These are phyloP conservation scores for Zootermopsis nevadensis DNA, from an alignment of 2,888 invertebrate genomes.

Conservation along the genomic window DNA sequence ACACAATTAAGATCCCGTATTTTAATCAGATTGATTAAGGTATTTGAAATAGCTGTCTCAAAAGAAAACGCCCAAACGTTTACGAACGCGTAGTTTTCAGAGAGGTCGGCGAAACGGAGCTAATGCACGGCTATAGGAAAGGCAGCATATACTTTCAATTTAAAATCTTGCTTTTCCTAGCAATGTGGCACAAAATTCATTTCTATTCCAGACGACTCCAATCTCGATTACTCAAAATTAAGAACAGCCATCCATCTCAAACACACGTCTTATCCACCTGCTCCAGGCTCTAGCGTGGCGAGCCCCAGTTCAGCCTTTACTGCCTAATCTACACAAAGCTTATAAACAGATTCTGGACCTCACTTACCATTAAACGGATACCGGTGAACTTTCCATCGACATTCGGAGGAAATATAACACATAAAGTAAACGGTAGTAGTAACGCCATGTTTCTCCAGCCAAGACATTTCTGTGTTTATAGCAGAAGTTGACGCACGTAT, in stretches of 20 bases:
- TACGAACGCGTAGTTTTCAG: not conserved
- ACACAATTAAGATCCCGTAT: not conserved
- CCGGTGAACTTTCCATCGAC: no score
- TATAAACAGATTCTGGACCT: no score
- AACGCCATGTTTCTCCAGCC: no score
- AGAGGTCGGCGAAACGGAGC: not conserved
- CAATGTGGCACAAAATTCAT: slow-evolving; percentile 21
- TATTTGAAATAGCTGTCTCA: not conserved
- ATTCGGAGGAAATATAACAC: no score
- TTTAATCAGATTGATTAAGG: slow-evolving; percentile 6
- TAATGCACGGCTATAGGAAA: not conserved
- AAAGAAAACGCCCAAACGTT: not conserved
- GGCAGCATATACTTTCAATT: slow-evolving; percentile 13
- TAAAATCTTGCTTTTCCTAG: slow-evolving; percentile 13
- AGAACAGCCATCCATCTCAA: slow-evolving; percentile 27
- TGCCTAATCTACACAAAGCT: not conserved
- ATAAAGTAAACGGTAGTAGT: no score
- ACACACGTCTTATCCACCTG: slow-evolving; percentile 29
- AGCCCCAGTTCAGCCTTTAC: not conserved
- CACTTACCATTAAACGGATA: no score
- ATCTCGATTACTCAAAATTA: slow-evolving; percentile 36
- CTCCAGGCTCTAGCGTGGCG: slow-evolving; percentile 13
- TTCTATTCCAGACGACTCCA: slow-evolving; percentile 32
- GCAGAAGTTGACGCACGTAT: no score
- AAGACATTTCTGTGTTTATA: no score